These are phyloP conservation scores for Aix galericulata DNA, from an alignment of 2,113 vertebrate species.

Conservation along the genomic window DNA sequence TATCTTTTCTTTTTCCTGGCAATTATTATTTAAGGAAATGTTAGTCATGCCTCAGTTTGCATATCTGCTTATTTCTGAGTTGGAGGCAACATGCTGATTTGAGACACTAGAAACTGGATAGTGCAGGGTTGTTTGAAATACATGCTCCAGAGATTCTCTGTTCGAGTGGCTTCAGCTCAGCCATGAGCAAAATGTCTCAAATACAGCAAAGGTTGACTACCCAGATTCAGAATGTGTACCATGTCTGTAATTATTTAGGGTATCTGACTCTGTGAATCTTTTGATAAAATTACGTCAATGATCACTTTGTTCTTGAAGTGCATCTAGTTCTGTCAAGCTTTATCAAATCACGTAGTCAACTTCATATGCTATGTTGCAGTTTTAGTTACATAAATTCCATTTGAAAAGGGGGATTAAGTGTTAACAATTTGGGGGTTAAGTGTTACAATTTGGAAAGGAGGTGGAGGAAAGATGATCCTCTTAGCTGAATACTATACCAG, in stretches of 20 bases:
- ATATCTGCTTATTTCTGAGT: not conserved
- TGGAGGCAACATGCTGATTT: not conserved
- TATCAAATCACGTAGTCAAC: slow-evolving; percentile 83
- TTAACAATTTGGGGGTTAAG: not conserved
- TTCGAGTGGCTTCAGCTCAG: not conserved
- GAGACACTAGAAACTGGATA: not conserved
- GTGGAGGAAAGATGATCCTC: not conserved
- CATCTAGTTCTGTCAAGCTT: slow-evolving; percentile 82
- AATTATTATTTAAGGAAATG: not conserved
- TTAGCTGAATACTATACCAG: not conserved
- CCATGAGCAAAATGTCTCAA: not conserved
- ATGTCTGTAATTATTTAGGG: not conserved
- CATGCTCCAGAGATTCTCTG: not conserved
- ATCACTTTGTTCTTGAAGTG: slow-evolving; percentile 68
- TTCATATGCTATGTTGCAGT: slow-evolving; percentile 81
- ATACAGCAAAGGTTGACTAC: not conserved
- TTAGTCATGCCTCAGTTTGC: not conserved
- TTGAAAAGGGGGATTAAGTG: not conserved
- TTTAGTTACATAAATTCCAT: slow-evolving; percentile 62
- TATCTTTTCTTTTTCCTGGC: not conserved
- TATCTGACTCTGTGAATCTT: not conserved
- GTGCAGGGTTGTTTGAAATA: not conserved
- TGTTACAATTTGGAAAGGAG: not conserved
- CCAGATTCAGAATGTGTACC: not conserved
- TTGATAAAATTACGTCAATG: slow-evolving; percentile 36